Evolutionary conservation across 2,113 vertebrate genomes (phyloP).

Genomic region (Pardalotus punctatus): DNA sequence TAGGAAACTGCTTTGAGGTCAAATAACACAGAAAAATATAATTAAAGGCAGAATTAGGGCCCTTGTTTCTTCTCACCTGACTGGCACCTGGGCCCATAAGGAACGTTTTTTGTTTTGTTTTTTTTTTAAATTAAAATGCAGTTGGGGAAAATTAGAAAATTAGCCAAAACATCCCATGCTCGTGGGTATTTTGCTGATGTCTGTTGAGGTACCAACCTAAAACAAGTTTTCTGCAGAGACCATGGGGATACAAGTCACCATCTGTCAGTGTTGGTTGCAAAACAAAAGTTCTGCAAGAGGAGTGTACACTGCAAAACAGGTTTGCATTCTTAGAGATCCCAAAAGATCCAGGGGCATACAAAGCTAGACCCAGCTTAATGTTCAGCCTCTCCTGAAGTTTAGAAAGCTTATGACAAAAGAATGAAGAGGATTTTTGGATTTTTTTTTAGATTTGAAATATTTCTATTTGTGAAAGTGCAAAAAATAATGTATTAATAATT

Average conservation of each 20-base stretch:
- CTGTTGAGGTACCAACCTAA: background rate
- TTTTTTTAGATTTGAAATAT: background rate
- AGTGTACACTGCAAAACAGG: background rate
- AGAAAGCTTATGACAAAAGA: background rate
- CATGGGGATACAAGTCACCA: background rate
- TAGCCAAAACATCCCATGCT: background rate
- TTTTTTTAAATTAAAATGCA: background rate
- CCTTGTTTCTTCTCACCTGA: background rate
- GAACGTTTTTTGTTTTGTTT: background rate
- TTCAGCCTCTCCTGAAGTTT: background rate
- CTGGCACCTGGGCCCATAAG: no score
- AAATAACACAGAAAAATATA: background rate
- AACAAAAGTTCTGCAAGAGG: background rate
- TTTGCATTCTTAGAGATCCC: background rate
- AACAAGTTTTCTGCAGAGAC: background rate
- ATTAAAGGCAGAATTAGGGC: background rate
- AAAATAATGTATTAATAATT: background rate
- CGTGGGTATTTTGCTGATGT: background rate
- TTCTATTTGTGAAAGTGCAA: background rate
- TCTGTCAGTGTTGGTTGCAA: background rate
- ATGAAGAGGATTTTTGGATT: background rate
- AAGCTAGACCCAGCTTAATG: background rate
- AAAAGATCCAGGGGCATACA: background rate
- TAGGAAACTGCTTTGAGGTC: background rate
- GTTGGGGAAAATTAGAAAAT: background rate